A percentile compares a stretch with the other conserved stretches of the same genome.
These are phyloP conservation scores for Habroteleia sp. DNA, from an alignment of 2,888 invertebrate genomes.

Conservation along the genomic window DNA sequence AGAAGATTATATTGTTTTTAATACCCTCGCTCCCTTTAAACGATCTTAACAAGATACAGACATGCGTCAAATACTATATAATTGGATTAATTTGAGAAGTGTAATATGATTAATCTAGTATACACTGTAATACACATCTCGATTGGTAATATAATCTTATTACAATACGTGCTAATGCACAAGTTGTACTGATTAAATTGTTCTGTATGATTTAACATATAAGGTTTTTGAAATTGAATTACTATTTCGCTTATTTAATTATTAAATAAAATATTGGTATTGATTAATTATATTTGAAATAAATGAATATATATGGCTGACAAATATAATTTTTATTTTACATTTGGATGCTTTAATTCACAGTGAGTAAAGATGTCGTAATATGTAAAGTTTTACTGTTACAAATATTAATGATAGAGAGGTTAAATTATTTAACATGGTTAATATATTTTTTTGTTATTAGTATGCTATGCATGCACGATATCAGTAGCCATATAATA, in stretches of 20 bases:
- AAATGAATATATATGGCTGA: no score
- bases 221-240: no score
- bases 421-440: neutral
- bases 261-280: no score
- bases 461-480: conserved; percentile 5
- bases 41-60: conserved; percentile 16
- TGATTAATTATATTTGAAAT: no score
- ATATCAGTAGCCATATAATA: conserved; percentile 29
- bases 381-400: no score
- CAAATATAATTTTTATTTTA: no score
- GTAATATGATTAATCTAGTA: conserved; percentile 40
- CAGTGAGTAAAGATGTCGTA: no score
- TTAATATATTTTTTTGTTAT: conserved; percentile 18
- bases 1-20: no score
- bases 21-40: no score
- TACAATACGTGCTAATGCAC: conserved; percentile 16
- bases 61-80: conserved; percentile 36
- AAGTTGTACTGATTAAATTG: conserved; percentile 16
- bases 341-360: no score
- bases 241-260: no score
- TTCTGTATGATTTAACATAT: conserved; percentile 12
- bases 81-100: conserved; percentile 43
- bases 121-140: conserved; percentile 29
- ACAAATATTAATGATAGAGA: neutral
- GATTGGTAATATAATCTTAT: conserved; percentile 53